Evolutionary conservation across 2,888 invertebrate genomes (phyloP), one percentile per base, ranked within the genome.

Genomic region (Oscheius onirici): DNA sequence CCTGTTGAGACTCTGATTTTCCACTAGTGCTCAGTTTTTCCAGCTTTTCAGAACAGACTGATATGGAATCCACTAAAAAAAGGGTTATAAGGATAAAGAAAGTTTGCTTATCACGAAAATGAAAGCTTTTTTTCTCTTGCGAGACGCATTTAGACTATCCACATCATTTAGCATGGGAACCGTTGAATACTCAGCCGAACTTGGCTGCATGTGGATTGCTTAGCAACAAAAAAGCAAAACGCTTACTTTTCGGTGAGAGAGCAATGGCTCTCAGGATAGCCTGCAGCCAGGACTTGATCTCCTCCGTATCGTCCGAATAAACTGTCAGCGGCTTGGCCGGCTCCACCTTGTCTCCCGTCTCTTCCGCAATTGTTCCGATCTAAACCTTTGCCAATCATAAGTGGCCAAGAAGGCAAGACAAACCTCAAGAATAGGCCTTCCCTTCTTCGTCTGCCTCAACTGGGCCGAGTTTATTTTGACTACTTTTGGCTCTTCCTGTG

Each of bases 381-480:
- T 74, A 54, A 43, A 54, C 52, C 17, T 13, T 28, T 51, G n/a
- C 40, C 22, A 20, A 8, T 58, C 34, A 61, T 20, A 28, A 2
- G 2, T 28, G 3, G 66, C 5, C 8, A 66, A 28, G n/a, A 58
- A 20, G 28, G 10, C 20, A 15, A 15, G 43, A 60, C 46, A n/a
- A 15, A 84, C 81, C 69, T 84, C 82, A 72, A 85, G 65, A 15
- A 84, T 80, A 1, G 82, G 75, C 61, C 82, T 82, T 11, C 84
- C 85, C 49, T 85, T 86, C 63, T 85, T 85, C 17, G 83, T 82
- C 3, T 81, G 81, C 52, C 83, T 83, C 15, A 84, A 71, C 43
- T 77, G 79, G 3, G 84, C 84, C 1, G 78, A 74, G 28, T 80
- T 77, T 13, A 85, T 76, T 43, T 76, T 79, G 46, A 83, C 46